phyloP scores from a whole-genome alignment of 2,113 vertebrate species.

The Grus americana region DNA sequence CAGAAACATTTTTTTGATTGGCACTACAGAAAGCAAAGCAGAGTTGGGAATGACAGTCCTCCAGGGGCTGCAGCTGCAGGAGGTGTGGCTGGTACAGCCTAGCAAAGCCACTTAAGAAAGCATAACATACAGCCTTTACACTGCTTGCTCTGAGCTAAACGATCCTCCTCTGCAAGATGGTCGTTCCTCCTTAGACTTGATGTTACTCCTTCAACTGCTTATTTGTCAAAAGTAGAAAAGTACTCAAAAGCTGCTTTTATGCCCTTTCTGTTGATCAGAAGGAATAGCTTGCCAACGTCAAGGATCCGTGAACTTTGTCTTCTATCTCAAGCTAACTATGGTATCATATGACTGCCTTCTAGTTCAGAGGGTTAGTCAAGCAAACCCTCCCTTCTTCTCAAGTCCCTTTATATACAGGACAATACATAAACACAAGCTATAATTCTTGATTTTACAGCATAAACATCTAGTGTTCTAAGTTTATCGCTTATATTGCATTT shows the following conservation, averaged over 20 bases:
- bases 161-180: background rate
- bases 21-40: background rate
- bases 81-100: background rate
- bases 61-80: background rate
- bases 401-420: background rate
- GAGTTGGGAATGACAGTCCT: background rate
- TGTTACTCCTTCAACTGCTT: background rate
- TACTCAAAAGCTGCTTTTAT: background rate
- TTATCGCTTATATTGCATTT: background rate
- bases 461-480: background rate
- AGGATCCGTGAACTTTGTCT: background rate
- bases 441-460: background rate
- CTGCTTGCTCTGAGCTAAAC: background rate
- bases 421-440: background rate
- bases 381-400: background rate
- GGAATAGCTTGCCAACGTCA: background rate
- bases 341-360: background rate
- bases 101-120: background rate
- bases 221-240: background rate
- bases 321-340: background rate
- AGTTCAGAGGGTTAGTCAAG: background rate
- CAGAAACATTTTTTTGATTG: background rate
- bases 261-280: background rate
- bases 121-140: background rate
- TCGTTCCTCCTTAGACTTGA: background rate